A percentile compares a stretch with the other conserved stretches of the same genome.
Evolutionary conservation across 2,113 vertebrate genomes (phyloP).

Genomic region (Sylvilagus bachmani): DNA sequence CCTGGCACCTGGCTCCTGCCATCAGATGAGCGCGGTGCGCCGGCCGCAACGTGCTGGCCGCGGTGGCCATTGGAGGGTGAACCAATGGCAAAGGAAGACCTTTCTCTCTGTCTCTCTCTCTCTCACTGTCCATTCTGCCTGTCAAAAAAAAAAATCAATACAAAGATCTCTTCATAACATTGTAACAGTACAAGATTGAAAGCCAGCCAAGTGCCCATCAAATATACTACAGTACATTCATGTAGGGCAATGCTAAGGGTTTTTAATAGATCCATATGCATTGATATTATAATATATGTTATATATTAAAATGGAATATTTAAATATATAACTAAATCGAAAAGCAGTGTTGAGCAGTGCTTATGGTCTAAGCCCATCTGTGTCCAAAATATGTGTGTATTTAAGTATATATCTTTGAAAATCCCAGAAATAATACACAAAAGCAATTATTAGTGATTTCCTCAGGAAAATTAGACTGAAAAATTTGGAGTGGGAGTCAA

Average conservation of each 20-base stretch:
- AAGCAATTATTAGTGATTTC: neutral
- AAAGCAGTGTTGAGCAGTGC: neutral
- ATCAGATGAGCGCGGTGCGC: no score
- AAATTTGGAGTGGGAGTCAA: neutral
- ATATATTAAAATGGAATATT: no score
- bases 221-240: neutral
- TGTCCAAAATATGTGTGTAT: neutral
- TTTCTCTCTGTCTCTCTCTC: no score
- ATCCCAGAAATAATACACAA: neutral
- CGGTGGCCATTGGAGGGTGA: no score
- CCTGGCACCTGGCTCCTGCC: no score
- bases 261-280: neutral
- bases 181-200: neutral
- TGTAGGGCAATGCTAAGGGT: neutral
- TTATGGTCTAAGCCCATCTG: neutral
- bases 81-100: no score
- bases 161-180: neutral
- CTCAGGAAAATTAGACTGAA: neutral
- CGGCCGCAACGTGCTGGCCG: no score
- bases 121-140: no score
- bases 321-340: constrained; percentile 10
- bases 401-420: constrained; percentile 38
- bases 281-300: neutral
- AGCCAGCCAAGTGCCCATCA: neutral
- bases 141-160: no score